These are phyloP conservation scores for Platycnemis pennipes DNA, from an alignment of 2,888 invertebrate genomes.

Conservation along the genomic window DNA sequence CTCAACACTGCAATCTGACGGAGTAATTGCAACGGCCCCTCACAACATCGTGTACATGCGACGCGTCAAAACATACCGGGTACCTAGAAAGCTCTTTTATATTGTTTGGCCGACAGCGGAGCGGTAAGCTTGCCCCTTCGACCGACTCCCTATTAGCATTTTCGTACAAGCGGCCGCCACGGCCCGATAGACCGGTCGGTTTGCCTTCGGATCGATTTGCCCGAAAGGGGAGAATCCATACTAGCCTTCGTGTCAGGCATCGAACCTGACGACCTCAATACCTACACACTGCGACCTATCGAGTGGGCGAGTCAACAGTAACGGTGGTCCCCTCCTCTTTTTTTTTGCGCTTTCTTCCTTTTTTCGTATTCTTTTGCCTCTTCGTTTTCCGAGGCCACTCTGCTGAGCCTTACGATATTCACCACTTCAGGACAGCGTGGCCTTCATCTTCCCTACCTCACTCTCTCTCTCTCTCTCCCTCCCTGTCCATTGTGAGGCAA, in stretches of 20 bases:
- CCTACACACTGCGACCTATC: background rate
- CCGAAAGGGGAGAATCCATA: background rate
- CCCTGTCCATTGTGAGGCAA: background rate
- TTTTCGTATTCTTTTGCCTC: background rate
- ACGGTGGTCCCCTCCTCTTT: background rate
- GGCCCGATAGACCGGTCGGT: background rate
- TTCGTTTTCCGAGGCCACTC: background rate
- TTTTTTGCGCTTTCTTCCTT: background rate
- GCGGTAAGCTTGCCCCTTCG: background rate
- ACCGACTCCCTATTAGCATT: background rate
- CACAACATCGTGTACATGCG: background rate
- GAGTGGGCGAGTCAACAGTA: background rate
- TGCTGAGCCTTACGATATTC: conserved; percentile 3
- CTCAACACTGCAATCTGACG: background rate
- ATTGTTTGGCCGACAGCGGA: background rate
- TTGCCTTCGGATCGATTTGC: background rate
- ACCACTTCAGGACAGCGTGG: background rate
- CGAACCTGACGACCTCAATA: conserved; percentile 8
- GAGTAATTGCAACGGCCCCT: background rate
- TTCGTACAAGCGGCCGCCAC: background rate
- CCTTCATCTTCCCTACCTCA: background rate
- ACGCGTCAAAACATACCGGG: background rate
- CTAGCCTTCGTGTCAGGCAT: background rate
- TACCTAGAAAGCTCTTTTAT: background rate
- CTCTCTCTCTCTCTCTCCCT: no score